Conservation (phyloP, 2,113 vertebrate genomes). For the Semnornis frantzii region DNA sequence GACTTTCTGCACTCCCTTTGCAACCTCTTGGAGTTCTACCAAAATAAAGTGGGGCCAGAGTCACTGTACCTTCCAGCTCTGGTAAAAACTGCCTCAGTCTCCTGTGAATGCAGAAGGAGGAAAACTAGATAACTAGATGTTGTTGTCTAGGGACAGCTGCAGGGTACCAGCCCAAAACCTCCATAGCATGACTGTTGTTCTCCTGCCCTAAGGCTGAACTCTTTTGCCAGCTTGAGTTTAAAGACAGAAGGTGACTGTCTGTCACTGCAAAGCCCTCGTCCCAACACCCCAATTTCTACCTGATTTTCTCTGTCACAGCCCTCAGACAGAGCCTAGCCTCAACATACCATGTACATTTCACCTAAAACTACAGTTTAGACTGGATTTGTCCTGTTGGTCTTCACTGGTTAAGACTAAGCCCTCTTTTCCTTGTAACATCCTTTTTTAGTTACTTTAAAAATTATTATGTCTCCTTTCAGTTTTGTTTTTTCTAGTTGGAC, state of each 20-base stretch:
- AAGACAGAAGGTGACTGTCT: neutral
- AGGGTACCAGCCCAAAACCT: neutral
- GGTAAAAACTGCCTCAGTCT: neutral
- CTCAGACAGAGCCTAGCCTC: neutral
- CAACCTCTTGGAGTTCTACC: neutral
- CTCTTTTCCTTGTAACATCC: neutral
- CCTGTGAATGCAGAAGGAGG: neutral
- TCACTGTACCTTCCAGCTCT: neutral
- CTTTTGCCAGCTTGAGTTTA: neutral
- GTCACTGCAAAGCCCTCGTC: neutral
- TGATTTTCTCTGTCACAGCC: neutral
- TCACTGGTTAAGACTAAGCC: neutral
- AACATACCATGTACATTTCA: neutral
- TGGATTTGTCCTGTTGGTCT: neutral
- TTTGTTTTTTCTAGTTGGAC: neutral
- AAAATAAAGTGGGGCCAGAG: neutral
- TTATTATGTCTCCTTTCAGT: neutral
- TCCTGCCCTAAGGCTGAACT: neutral
- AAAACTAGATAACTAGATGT: neutral
- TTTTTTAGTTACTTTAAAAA: neutral
- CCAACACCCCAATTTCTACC: neutral
- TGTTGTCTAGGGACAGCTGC: neutral
- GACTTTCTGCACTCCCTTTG: neutral
- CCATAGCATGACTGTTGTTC: neutral
- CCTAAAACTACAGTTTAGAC: neutral